Evolutionary conservation across 2,888 invertebrate genomes (phyloP).

Genomic region (Nudaria mundana): DNA sequence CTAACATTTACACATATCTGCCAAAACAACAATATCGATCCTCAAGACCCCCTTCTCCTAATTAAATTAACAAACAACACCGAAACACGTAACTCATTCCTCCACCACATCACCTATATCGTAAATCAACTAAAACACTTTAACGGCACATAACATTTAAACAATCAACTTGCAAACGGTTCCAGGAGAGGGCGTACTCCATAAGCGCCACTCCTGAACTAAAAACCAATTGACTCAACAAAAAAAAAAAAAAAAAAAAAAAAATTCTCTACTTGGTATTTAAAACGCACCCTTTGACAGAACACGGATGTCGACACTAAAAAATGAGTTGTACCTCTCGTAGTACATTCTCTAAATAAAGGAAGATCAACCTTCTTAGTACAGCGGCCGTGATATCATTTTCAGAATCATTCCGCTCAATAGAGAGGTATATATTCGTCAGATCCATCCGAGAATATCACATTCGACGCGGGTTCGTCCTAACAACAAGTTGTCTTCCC

Average conservation of each 20-base stretch:
- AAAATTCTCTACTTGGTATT: neutral
- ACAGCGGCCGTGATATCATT: slow-evolving; percentile 68
- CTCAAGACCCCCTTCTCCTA: too few species aligned
- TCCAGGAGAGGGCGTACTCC: too few species aligned
- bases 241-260: neutral
- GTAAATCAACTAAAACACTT: too few species aligned
- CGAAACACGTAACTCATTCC: too few species aligned
- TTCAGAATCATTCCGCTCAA: slow-evolving; percentile 57
- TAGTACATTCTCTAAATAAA: slow-evolving; percentile 45
- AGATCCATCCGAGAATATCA: slow-evolving; percentile 50
- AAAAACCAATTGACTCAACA: too few species aligned
- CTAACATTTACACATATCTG: too few species aligned
- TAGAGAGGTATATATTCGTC: slow-evolving; percentile 56
- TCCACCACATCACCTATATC: too few species aligned
- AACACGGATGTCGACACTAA: slow-evolving; percentile 30
- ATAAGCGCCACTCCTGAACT: too few species aligned
- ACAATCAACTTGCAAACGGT: too few species aligned
- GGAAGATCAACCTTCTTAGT: slow-evolving; percentile 51
- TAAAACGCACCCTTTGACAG: slow-evolving; percentile 16
- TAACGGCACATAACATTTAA: too few species aligned
- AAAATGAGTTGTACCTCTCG: slow-evolving; percentile 26
- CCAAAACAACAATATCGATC: too few species aligned
- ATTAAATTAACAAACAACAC: too few species aligned
- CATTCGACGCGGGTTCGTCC: slow-evolving; percentile 54
- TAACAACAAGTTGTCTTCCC: slow-evolving; percentile 47